Base-by-base conservation (phyloP, 1,140 invertebrate genomes). In the Acromyrmex heyeri region DNA sequence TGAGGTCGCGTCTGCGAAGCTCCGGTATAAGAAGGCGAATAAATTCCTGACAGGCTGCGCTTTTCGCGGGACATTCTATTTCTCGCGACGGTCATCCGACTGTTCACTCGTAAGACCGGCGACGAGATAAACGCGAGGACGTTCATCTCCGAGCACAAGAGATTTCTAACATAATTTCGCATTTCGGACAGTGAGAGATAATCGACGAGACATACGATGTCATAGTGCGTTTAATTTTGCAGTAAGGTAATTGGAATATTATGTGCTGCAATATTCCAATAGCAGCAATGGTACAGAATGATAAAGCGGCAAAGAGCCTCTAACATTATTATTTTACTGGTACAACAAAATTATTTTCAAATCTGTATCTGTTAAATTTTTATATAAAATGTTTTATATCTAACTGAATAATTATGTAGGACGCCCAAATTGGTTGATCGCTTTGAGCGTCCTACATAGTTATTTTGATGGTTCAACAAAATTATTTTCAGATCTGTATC, bases 1-100 rank as follows among this genome's bases (percentile, higher is more conserved):
- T 8, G 38, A 27, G 50, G 34, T 34, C 55, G 48, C 16, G n/a
- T n/a, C 55, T 81, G 57, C 55, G 85, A 77, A 44, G 27, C n/a
- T 55, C n/a, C 5, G 5, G 30, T 61, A 87, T 73, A 87, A 78
- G 70, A 64, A 30, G 57, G 67, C 72, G 83, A 89, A 91, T 91
- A 91, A 90, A 91, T 92, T 91, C 76, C 83, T 86, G 86, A 89
- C 88, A 86, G 81, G 34, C 62, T 59, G 53, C 83, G 69, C 69
- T 88, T 76, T 79, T 67, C 34, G 79, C 69, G 64, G 67, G 64
- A 88, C 79, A 78, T 88, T 70, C 72, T 81, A 86, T 92, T 92
- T 92, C 87, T 82, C 85, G 62, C 64, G 76, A 87, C 69, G 87
- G 91, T 91, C 88, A 90, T 88, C 82, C 77, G 65, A 76, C 18